These are phyloP conservation scores for Myzus persicae DNA, from an alignment of 1,140 invertebrate genomes.

Conservation along the genomic window DNA sequence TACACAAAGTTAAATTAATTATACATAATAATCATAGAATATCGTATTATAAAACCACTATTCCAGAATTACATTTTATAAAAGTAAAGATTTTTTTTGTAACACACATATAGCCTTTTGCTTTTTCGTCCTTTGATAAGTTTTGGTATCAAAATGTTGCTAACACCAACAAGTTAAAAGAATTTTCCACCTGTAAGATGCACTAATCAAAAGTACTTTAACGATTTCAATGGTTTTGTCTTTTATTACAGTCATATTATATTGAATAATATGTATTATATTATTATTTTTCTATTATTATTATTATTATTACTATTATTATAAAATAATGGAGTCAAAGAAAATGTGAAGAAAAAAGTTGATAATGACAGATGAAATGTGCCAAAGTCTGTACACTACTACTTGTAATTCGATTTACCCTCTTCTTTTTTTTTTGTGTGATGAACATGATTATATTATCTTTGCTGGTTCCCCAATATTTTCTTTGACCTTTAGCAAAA, in stretches of 20 bases:
- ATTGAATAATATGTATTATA: constrained; percentile 14
- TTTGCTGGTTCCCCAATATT: constrained; percentile 25
- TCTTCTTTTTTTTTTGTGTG: not conserved
- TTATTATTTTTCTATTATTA: constrained; percentile 34
- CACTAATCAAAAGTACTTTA: not conserved
- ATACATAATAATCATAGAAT: not conserved
- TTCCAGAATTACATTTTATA: not conserved
- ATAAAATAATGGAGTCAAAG: constrained; percentile 28
- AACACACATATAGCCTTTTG: not conserved
- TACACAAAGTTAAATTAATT: constrained; percentile 23
- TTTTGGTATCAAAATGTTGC: not conserved
- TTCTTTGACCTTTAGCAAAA: constrained; percentile 33
- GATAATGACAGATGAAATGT: constrained; percentile 48
- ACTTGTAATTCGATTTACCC: constrained; percentile 26
- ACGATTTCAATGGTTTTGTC: not conserved
- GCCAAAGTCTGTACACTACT: constrained; percentile 38
- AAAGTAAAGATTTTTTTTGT: constrained; percentile 24
- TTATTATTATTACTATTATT: constrained; percentile 32
- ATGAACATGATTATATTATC: constrained; percentile 41
- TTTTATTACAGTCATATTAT: not conserved
- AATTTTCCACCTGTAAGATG: constrained; percentile 19
- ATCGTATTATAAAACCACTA: constrained; percentile 12
- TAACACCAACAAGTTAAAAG: not conserved
- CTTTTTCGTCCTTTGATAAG: not conserved
- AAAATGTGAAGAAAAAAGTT: constrained; percentile 1